Percentiles rank a stretch among this genome's conserved stretches.
phyloP scores from a whole-genome alignment of 2,888 invertebrate species.

The Dicranocentrus wangi region DNA sequence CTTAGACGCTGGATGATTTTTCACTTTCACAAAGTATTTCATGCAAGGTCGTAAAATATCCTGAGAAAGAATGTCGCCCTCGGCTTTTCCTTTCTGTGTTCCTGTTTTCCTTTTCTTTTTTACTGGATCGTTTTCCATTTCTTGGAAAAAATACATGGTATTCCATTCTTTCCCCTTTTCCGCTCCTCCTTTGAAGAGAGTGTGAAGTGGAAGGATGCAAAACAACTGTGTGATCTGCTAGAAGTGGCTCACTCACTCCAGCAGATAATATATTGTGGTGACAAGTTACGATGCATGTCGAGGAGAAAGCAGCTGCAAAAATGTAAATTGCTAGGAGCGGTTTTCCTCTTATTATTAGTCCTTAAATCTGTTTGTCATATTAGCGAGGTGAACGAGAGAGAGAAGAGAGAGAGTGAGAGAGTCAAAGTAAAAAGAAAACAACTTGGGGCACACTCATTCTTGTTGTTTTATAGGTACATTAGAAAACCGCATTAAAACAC shows the following conservation, averaged over 20 bases:
- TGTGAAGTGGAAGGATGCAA: background rate
- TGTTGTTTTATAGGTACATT: no score
- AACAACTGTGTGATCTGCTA: background rate
- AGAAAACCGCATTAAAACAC: no score
- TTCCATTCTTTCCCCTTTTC: slow-evolving; percentile 5
- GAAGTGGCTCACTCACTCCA: background rate
- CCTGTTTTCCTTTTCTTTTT: background rate
- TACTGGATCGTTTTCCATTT: background rate
- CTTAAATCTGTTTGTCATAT: slow-evolving; percentile 6
- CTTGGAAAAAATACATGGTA: background rate
- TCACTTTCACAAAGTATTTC: slow-evolving; percentile 31
- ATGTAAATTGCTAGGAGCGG: background rate
- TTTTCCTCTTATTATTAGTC: background rate
- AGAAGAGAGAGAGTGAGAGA: background rate
- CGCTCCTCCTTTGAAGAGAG: background rate
- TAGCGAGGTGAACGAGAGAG: slow-evolving; percentile 4
- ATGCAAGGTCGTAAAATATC: slow-evolving; percentile 53
- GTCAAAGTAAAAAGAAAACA: slow-evolving; percentile 22
- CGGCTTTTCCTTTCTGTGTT: slow-evolving; percentile 25
- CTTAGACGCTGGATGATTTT: slow-evolving; percentile 13
- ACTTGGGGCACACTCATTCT: no score
- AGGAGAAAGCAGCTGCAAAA: slow-evolving; percentile 6
- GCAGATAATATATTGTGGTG: background rate
- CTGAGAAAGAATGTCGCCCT: slow-evolving; percentile 47
- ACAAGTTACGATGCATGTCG: slow-evolving; percentile 1